phyloP scores from a whole-genome alignment of 2,113 vertebrate species.

The Rhipidura dahli region DNA sequence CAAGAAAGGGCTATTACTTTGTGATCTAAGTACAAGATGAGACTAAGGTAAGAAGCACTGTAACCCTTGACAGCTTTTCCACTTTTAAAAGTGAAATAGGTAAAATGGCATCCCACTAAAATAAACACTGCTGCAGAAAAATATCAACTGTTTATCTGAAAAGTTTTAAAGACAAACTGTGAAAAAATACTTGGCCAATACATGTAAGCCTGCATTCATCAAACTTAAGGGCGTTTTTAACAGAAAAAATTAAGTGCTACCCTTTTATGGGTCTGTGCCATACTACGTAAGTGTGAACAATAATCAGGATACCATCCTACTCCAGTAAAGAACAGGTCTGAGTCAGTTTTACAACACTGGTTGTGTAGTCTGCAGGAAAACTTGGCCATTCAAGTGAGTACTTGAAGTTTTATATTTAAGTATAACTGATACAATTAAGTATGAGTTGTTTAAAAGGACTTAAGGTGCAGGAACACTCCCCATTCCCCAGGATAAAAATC shows the following conservation, averaged over 20 bases:
- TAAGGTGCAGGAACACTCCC: background rate
- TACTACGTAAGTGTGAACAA: fast-evolving
- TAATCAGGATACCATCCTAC: background rate
- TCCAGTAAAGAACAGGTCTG: background rate
- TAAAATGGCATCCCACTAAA: background rate
- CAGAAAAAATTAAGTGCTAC: background rate
- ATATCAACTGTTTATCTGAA: background rate
- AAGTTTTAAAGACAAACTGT: background rate
- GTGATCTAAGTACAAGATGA: background rate
- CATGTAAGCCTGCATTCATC: background rate
- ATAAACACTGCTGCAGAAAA: background rate
- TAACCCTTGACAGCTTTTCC: background rate
- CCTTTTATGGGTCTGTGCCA: background rate
- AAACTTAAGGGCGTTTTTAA: background rate
- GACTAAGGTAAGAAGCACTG: background rate
- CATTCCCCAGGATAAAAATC: background rate
- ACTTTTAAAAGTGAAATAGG: background rate
- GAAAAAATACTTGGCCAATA: background rate
- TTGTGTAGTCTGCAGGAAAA: background rate
- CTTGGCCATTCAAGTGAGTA: background rate
- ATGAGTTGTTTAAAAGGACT: background rate
- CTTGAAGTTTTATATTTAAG: background rate
- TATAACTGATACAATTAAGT: background rate
- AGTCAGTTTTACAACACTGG: background rate
- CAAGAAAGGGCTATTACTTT: background rate